Conservation (phyloP, 2,888 invertebrate genomes). For the Ichneumoninae sp. region DNA sequence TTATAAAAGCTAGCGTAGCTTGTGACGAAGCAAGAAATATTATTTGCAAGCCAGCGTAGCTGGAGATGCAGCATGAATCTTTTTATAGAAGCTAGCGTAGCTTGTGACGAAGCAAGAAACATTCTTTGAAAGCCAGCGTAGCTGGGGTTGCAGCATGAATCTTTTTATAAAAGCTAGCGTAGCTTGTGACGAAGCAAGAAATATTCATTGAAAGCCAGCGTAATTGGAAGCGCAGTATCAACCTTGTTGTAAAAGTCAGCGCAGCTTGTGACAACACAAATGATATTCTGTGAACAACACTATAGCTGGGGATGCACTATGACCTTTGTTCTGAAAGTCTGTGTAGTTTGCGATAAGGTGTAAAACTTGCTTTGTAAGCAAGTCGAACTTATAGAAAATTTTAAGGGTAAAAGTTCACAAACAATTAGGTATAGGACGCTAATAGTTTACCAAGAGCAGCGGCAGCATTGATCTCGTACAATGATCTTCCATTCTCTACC, state of each 20-base stretch:
- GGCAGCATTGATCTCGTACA: slow-evolving; percentile 13
- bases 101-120: not conserved
- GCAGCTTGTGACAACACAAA: not conserved
- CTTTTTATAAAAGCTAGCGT: not conserved
- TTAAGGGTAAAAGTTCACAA: not conserved
- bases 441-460: slow-evolving; percentile 15
- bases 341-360: too few species aligned
- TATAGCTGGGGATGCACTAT: too few species aligned
- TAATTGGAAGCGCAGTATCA: not conserved
- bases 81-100: not conserved
- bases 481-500: not conserved
- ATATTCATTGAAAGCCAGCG: not conserved
- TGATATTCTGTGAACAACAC: too few species aligned
- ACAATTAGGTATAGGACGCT: not conserved
- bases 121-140: not conserved
- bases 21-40: too few species aligned
- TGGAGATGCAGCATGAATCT: too few species aligned
- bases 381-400: too few species aligned
- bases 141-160: not conserved
- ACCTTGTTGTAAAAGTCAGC: not conserved
- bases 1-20: too few species aligned
- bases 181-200: not conserved
- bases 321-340: too few species aligned
- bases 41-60: too few species aligned
- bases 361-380: too few species aligned